Conservation (phyloP, 2,797 vertebrate species). For the Poecilia velifera region DNA sequence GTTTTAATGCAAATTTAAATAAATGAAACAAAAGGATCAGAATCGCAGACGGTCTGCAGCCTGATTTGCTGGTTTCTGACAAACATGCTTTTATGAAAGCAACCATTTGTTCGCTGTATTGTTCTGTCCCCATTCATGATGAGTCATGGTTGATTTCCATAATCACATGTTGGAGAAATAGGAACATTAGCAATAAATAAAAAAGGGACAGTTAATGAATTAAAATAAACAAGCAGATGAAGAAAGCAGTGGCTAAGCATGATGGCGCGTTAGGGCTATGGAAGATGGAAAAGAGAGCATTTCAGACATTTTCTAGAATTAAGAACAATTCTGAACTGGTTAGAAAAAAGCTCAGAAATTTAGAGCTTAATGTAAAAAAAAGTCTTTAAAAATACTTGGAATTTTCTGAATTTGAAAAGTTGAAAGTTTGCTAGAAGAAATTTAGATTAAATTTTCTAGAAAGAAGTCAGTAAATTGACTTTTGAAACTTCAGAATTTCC, state of each 20-base stretch:
- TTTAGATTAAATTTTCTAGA: no score
- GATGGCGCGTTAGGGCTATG: no score
- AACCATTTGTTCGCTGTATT: not conserved
- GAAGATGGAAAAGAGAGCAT: no score
- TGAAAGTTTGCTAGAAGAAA: no score
- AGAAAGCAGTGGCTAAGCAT: not conserved
- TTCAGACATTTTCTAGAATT: no score
- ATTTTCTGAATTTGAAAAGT: no score
- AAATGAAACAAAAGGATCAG: not conserved
- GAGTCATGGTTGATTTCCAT: not conserved
- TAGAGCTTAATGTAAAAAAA: no score
- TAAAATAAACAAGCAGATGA: not conserved
- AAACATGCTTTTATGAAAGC: not conserved
- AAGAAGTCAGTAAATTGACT: no score
- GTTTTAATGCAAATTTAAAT: not conserved
- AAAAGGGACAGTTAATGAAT: not conserved
- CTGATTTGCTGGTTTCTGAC: not conserved
- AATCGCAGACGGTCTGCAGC: not conserved
- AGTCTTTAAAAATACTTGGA: no score
- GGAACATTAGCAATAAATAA: not conserved
- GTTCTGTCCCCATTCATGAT: not conserved
- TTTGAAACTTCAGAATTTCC: no score
- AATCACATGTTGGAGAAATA: not conserved
- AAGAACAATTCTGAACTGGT: no score
- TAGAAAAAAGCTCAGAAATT: no score